Conservation (phyloP, 2,888 invertebrate species). For the Drosophila anomelani region DNA sequence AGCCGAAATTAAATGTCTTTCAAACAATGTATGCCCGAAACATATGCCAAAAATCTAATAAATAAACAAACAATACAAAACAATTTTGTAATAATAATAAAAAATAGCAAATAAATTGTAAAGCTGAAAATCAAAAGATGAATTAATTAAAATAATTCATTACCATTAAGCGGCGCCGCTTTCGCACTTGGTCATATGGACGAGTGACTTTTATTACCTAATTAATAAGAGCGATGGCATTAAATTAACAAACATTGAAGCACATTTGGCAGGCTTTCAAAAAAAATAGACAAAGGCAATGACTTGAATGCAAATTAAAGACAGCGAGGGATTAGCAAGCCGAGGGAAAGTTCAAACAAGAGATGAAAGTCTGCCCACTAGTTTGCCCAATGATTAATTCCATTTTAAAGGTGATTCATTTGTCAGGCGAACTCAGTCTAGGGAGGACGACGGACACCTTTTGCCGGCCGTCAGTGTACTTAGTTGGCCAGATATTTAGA, state of each 20-base stretch:
- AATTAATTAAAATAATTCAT: conserved; percentile 39
- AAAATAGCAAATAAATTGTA: background rate
- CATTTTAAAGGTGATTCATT: conserved; percentile 44
- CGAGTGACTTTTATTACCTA: conserved; percentile 42
- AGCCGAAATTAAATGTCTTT: background rate
- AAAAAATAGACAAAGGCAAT: conserved; percentile 3
- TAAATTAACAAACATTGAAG: conserved; percentile 28
- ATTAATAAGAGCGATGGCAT: conserved; percentile 39
- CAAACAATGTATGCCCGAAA: background rate
- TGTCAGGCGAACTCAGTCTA: background rate
- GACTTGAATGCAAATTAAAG: conserved; percentile 16
- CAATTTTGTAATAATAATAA: background rate
- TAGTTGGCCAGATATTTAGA: conserved; percentile 54
- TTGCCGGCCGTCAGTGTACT: conserved; percentile 53
- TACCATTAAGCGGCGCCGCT: conserved; percentile 18
- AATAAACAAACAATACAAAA: background rate
- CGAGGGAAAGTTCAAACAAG: conserved; percentile 19
- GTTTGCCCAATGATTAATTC: conserved; percentile 12
- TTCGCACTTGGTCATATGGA: conserved; percentile 31
- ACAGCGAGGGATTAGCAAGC: conserved; percentile 18
- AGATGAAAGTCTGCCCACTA: conserved; percentile 3
- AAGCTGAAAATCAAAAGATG: background rate
- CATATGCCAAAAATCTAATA: background rate
- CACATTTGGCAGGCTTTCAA: conserved; percentile 43
- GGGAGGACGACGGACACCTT: conserved; percentile 19